A percentile compares a stretch with the other conserved stretches of the same genome.
These are phyloP conservation scores for Propithecus perrieri DNA, from an alignment of 2,797 vertebrate species.

Conservation along the genomic window DNA sequence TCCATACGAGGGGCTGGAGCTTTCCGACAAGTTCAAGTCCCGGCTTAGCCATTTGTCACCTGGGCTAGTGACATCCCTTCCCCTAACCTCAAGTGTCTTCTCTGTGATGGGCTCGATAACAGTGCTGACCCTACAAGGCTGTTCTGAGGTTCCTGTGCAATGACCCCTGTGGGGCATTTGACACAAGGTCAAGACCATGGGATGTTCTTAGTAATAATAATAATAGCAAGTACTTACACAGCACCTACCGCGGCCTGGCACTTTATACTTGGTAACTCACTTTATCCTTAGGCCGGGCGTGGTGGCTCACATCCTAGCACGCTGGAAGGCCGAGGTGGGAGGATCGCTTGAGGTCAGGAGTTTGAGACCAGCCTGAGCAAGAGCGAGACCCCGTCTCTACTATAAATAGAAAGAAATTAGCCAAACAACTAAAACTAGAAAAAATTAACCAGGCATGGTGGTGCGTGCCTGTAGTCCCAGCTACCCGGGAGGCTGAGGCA, in stretches of 20 bases:
- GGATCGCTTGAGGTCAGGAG: no score
- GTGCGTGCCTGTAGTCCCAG: no score
- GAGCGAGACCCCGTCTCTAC: no score
- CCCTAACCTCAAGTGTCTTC: not conserved
- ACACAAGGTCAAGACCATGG: not conserved
- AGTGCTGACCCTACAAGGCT: not conserved
- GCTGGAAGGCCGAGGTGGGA: no score
- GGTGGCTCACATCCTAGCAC: no score
- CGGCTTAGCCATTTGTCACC: not conserved
- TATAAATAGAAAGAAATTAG: no score
- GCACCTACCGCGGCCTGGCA: not conserved
- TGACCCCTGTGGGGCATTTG: not conserved
- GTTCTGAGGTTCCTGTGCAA: not conserved
- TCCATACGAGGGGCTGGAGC: not conserved
- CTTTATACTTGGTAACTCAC: not conserved
- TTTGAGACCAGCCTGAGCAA: no score
- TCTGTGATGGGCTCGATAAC: not conserved
- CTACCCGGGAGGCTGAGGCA: no score
- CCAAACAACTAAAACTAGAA: no score
- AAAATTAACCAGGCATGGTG: no score
- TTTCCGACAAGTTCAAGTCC: conserved; percentile 8
- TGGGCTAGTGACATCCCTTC: not conserved
- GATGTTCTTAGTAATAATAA: not conserved
- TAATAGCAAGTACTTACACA: not conserved
- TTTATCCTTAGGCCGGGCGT: not conserved